Evolutionary conservation across 2,797 vertebrate species (phyloP), one percentile per base, ranked within the genome.

Genomic region (Melanotaenia boesemani): DNA sequence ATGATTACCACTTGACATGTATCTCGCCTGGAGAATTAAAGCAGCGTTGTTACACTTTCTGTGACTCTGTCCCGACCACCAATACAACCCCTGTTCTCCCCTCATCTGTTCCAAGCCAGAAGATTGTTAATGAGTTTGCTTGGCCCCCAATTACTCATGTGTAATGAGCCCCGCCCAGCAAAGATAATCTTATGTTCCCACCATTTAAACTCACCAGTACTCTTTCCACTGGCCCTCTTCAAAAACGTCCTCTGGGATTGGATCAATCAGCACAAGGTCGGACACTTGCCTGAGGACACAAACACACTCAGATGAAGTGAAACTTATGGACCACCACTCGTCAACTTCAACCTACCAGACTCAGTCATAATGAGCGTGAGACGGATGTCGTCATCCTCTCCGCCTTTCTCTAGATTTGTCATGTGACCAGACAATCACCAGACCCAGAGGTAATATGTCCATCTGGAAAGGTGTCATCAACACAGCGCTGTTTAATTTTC

Each of bases 241-340:
- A 85, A 96, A 96, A 67, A 94, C 9, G 24, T 94, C 92, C 79
- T 96, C 95, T 63, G 95, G 95, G 81, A 96, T 93, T 44, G 95
- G 95, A 94, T 95, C 91, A 79, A 96, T 95, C 89, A 96, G 86
- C 77, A 96, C 93, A 83, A 96, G 88, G 89, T 96, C 93, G 39
- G 94, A 95, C 87, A 96, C 94, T 82, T 94, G 93, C 92, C 95
- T 96, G 90, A 70, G 85, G 70, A 82, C 63, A 85, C 64, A 72
- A 71, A 82, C 28, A 74, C 74, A 76, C 34, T 69, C 6, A 59
- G 67, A 90, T 78, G 67, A 83, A 69, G 62, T 70, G 62, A 55
- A 76, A 81, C 67, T 87, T 74, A 74, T 66, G 65, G 74, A 85
- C 74, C 59, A 67, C 58, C 46, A 12, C 79, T 64, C 63, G 75